These are phyloP conservation scores for Glaucopsyche alexis DNA, from an alignment of 2,888 invertebrate genomes.

Conservation along the genomic window DNA sequence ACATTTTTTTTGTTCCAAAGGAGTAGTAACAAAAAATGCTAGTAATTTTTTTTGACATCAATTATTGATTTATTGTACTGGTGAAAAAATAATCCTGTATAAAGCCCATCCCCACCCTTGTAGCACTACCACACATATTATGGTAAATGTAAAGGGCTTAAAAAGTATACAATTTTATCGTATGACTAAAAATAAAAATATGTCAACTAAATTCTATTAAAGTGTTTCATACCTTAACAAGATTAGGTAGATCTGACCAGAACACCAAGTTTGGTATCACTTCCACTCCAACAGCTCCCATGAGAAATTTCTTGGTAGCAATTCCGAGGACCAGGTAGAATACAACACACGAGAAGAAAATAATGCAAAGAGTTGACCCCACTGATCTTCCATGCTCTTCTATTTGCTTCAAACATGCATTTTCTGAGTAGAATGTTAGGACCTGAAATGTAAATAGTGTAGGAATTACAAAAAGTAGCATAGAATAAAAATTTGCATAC, in stretches of 20 bases:
- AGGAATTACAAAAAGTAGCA: not conserved
- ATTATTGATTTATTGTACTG: no score
- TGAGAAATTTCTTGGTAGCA: slow-evolving; percentile 81
- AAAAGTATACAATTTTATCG: no score
- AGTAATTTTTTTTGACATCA: no score
- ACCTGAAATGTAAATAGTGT: slow-evolving; percentile 56
- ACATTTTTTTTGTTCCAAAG: no score
- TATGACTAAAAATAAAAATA: no score
- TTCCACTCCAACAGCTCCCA: slow-evolving; percentile 86
- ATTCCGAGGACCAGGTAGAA: slow-evolving; percentile 85
- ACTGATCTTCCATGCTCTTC: slow-evolving; percentile 72
- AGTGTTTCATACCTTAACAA: slow-evolving; percentile 80
- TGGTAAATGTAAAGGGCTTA: no score
- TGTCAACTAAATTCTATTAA: no score
- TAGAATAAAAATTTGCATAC: not conserved
- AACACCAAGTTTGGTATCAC: slow-evolving; percentile 87
- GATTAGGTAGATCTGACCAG: slow-evolving; percentile 85
- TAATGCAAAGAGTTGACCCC: slow-evolving; percentile 82
- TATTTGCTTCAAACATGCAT: slow-evolving; percentile 68
- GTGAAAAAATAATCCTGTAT: no score
- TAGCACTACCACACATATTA: no score
- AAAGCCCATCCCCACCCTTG: no score
- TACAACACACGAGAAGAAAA: slow-evolving; percentile 79
- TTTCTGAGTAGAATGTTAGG: slow-evolving; percentile 72
- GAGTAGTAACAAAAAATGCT: no score